Evolutionary conservation across 2,888 invertebrate genomes (phyloP).

Genomic region (Drosophila ezoana): DNA sequence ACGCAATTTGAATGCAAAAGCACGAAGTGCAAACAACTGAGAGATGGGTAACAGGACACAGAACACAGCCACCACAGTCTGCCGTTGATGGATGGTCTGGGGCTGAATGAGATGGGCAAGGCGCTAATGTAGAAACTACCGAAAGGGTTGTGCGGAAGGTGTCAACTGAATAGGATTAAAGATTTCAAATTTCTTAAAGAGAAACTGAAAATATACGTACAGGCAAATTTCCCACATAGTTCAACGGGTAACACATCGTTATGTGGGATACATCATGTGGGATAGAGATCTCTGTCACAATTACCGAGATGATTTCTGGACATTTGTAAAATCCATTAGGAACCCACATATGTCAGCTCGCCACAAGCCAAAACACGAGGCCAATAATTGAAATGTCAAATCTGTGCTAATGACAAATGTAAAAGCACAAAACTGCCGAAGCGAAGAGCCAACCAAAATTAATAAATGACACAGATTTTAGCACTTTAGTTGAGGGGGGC

Average conservation of each 20-base stretch:
- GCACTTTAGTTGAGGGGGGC: conserved; percentile 61
- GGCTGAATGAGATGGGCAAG: conserved; percentile 49
- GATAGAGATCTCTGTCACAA: conserved; percentile 39
- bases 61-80: conserved; percentile 49
- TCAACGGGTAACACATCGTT: background rate
- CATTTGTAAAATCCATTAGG: conserved; percentile 47
- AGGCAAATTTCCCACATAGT: background rate
- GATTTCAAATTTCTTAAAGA: background rate
- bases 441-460: conserved; percentile 52
- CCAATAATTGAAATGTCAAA: conserved; percentile 79
- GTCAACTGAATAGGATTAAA: conserved; percentile 1
- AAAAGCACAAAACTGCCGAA: conserved; percentile 39
- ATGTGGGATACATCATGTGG: background rate
- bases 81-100: conserved; percentile 56
- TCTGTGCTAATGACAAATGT: conserved; percentile 74
- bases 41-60: conserved; percentile 42
- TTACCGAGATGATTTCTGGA: conserved; percentile 34
- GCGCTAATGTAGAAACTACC: conserved; percentile 47
- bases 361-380: conserved; percentile 23
- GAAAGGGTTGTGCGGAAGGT: conserved; percentile 39
- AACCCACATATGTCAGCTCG: conserved; percentile 46
- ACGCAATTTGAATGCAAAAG: conserved; percentile 79
- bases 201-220: background rate
- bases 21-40: conserved; percentile 76
- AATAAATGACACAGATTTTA: conserved; percentile 79